phyloP scores from a whole-genome alignment of 2,797 vertebrate species.

The Pristis pectinata region DNA sequence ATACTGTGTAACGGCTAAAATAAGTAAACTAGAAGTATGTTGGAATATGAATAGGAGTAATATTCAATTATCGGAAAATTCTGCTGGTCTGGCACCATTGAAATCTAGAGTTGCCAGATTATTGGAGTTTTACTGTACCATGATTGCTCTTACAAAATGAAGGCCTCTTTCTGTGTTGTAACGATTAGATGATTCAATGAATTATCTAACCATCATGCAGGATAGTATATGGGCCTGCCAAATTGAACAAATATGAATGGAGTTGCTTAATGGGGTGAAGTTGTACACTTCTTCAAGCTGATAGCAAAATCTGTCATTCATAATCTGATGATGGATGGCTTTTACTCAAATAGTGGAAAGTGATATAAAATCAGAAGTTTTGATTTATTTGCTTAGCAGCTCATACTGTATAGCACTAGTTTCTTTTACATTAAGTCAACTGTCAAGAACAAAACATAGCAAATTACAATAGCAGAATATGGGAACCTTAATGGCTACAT shows the following conservation, averaged over 20 bases:
- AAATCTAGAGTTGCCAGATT: no score
- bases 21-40: no score
- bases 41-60: no score
- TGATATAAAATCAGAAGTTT: background rate
- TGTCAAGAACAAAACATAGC: background rate
- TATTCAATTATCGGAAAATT: no score
- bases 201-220: no score
- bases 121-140: no score
- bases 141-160: no score
- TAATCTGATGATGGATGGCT: background rate
- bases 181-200: no score
- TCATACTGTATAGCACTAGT: background rate
- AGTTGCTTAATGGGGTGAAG: background rate
- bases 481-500: background rate
- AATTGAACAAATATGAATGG: background rate
- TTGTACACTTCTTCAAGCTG: no score
- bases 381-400: slow-evolving; percentile 9
- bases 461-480: slow-evolving; percentile 11
- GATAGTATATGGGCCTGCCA: background rate
- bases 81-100: no score
- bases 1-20: no score
- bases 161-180: no score
- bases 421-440: background rate
- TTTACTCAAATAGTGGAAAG: background rate
- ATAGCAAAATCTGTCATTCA: slow-evolving; percentile 1